Evolutionary conservation across 2,113 vertebrate genomes (phyloP).

Genomic region (Chinchilla lanigera): DNA sequence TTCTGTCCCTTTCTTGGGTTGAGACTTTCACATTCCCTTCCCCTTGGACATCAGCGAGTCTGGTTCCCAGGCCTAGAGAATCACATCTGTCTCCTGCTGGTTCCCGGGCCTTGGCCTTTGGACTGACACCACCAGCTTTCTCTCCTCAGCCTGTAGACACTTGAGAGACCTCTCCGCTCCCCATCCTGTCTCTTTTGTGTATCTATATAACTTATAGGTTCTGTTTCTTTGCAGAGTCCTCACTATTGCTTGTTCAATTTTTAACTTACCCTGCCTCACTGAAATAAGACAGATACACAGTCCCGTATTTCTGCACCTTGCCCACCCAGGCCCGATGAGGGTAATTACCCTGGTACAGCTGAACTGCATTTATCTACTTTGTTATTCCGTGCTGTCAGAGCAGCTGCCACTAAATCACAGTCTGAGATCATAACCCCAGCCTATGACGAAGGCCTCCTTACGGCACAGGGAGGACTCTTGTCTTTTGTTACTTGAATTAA

Average conservation of each 20-base stretch:
- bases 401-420: not conserved
- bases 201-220: not conserved
- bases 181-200: not conserved
- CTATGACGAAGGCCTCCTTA: not conserved
- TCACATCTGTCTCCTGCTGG: no score
- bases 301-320: not conserved
- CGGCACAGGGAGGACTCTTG: not conserved
- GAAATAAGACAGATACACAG: not conserved
- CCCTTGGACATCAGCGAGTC: not conserved
- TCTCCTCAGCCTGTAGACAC: not conserved
- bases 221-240: not conserved
- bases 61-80: not conserved
- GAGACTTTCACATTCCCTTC: not conserved
- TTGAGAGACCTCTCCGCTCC: not conserved
- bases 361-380: not conserved
- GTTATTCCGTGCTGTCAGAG: not conserved
- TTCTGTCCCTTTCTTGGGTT: not conserved
- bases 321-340: not conserved
- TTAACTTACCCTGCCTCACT: not conserved
- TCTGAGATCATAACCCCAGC: not conserved
- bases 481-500: slow-evolving; percentile 10
- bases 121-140: not conserved
- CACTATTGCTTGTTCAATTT: not conserved
- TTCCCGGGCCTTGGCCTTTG: not conserved
- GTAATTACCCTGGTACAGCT: not conserved